Base-by-base conservation (phyloP, 2,113 vertebrate species). In the Pseudorasbora parva region DNA sequence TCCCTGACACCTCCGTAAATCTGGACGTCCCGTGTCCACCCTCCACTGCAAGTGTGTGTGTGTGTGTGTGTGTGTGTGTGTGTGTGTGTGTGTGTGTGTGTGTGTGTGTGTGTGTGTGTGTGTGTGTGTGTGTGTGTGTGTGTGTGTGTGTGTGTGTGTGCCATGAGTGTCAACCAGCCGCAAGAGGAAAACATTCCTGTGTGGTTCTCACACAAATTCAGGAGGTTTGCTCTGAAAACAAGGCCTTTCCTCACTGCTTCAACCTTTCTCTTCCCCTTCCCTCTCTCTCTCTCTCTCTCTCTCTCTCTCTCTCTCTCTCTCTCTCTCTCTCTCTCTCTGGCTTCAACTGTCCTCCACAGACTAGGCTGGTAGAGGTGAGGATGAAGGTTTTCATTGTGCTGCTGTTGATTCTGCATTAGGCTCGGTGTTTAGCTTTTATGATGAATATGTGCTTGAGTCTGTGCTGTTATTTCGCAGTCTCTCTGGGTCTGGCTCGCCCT, bases 401-500 rank as follows among this genome's bases (percentile, higher is more conserved):
- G 54, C 60, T 82, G 83, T 89, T 88, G 87, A 84, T 84, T 88
- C 88, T 75, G 68, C 72, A 76, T 84, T 73, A 71, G 83, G 57
- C 57, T 74, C 82, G 11, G 23, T 88, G 84, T 92, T 91, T 91
- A 81, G 80, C 74, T 89, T 89, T 89, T 85, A 88, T 88, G 88
- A 92, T 91, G 82, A 92, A 92, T 90, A 84, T 84, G 82, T 82
- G 60, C 83, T 57, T 59, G 66, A 81, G 74, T 82, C 74, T 56
- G 51, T 14, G 72, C 72, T 91, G 87, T 92, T 92, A 85, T 91
- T 91, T 69, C 84, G 86, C 49, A 82, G 88, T 86, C 73, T 90
- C 88, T 77, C 78, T 80, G 41, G 81, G 15, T 84, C 68, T 45
- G 8, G 45, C 59, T 84, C 66, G 43, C 86, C 27, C 85, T 75